phyloP scores from a whole-genome alignment of 2,888 invertebrate species.

The Cephus pygmeus region DNA sequence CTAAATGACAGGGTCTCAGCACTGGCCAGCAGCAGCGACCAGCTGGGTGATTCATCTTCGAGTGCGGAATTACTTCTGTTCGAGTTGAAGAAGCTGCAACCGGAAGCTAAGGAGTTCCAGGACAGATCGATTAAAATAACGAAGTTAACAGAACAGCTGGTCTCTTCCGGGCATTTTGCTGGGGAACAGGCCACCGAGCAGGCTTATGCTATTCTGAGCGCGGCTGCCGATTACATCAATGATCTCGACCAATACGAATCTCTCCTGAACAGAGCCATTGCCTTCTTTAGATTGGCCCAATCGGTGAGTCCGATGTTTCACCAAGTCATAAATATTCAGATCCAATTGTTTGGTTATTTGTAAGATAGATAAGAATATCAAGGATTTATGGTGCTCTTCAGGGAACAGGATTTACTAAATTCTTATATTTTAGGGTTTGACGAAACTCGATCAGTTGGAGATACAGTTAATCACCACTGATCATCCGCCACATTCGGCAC shows the following conservation, averaged over 20 bases:
- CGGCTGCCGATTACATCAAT: constrained; percentile 77
- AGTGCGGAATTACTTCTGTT: constrained; percentile 76
- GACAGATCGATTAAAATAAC: constrained; percentile 82
- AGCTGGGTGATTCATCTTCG: constrained; percentile 78
- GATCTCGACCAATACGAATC: constrained; percentile 78
- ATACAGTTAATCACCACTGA: constrained; percentile 76
- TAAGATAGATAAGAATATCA: neutral
- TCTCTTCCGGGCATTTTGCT: constrained; percentile 77
- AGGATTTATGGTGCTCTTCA: neutral
- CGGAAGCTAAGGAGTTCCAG: constrained; percentile 79
- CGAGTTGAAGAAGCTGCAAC: constrained; percentile 76
- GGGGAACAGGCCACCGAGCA: constrained; percentile 76
- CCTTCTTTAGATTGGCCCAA: constrained; percentile 78
- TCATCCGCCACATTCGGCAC: constrained; percentile 73
- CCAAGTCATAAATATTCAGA: neutral
- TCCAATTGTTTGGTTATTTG: neutral
- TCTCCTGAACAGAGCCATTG: constrained; percentile 75
- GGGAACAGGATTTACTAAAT: neutral
- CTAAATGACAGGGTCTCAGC: constrained; percentile 70
- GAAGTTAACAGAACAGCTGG: constrained; percentile 81
- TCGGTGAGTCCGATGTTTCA: constrained; percentile 68
- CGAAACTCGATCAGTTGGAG: constrained; percentile 80
- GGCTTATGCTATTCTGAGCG: constrained; percentile 75
- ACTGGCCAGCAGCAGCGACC: constrained; percentile 69
- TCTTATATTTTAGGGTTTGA: constrained; percentile 69